A percentile compares a stretch with the other conserved stretches of the same genome.
phyloP scores from a whole-genome alignment of 2,797 vertebrate species.

The Paedocypris micromegethes region DNA sequence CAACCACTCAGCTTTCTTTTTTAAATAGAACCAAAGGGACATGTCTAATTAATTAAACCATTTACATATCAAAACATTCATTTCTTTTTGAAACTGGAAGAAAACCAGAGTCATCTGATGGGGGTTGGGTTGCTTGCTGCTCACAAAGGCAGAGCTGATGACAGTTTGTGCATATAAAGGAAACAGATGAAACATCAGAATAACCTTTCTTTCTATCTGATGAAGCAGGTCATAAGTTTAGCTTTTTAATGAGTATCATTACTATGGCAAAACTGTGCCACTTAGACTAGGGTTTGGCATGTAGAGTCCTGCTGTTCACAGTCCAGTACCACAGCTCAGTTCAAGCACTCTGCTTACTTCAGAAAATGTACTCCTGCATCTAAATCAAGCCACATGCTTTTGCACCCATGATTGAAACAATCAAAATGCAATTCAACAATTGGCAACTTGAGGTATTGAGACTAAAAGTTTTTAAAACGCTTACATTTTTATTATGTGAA shows the following conservation, averaged over 20 bases:
- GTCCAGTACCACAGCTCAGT: too few relatives aligned
- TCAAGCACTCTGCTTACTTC: neutral
- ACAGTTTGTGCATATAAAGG: constrained; percentile 33
- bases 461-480: too few relatives aligned
- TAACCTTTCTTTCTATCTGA: constrained; percentile 38
- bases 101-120: constrained; percentile 32
- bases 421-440: constrained; percentile 24
- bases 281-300: constrained; percentile 13
- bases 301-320: too few relatives aligned
- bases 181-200: constrained; percentile 15
- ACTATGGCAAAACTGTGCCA: constrained; percentile 25
- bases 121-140: constrained; percentile 32
- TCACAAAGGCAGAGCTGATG: constrained; percentile 40
- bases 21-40: constrained; percentile 34
- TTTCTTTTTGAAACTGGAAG: constrained; percentile 43
- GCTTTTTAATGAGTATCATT: constrained; percentile 47
- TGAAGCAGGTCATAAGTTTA: constrained; percentile 40
- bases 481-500: too few relatives aligned
- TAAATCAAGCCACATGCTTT: neutral
- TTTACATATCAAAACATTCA: constrained; percentile 56
- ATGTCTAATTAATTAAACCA: constrained; percentile 54
- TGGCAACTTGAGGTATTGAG: neutral
- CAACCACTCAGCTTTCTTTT: constrained; percentile 37
- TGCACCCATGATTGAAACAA: neutral
- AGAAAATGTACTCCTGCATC: constrained; percentile 8